Evolutionary conservation across 2,113 vertebrate species (phyloP), one percentile per base, ranked within the genome.

Genomic region (Arvicanthis niloticus): DNA sequence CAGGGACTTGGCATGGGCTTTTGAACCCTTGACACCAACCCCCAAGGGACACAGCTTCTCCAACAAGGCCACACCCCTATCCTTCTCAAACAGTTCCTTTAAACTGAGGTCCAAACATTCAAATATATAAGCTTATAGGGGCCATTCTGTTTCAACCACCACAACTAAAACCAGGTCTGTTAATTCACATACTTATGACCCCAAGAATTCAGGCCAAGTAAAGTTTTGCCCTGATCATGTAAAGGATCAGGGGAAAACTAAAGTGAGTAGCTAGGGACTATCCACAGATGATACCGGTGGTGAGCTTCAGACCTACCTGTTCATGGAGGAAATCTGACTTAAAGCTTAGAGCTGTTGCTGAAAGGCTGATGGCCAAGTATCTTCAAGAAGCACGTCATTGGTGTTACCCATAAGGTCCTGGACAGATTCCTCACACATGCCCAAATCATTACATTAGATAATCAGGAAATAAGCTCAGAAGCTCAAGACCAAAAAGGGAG

Each of bases 181-280:
- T 92, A 73, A 80, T 78, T 60, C 68, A 80, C 58, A 53, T 2
- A 70, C 15, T 77, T 60, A 67, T 5, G 42, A 24, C 21, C 22
- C 53, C 26, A 77, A 78, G 65, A 86, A 89, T 94, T 92, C 80
- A 45, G n/a, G 60, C 65, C 24, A 95, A 94, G 16, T 70, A 42
- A 91, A 65, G n/a, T 85, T 62, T 87, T 89, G 12, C 24, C 1
- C 53, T 91, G n/a, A 80, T 19, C 45, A 86, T 53, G 34, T 42
- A 81, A 86, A 29, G 40, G 13, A 13, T 12, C 6, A 26, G 37
- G 2, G 31, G 26, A 67, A 89, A 73, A 78, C 10, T 45, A 70
- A 91, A 86, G 40, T 37, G 34, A 80, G 15, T 21, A 13, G n/a
- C n/a, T 51, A 17, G 48, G n/a, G 26, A 58, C 11, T 31, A 56